Evolutionary conservation across 2,113 vertebrate genomes (phyloP).

Genomic region (Neofelis nebulosa): DNA sequence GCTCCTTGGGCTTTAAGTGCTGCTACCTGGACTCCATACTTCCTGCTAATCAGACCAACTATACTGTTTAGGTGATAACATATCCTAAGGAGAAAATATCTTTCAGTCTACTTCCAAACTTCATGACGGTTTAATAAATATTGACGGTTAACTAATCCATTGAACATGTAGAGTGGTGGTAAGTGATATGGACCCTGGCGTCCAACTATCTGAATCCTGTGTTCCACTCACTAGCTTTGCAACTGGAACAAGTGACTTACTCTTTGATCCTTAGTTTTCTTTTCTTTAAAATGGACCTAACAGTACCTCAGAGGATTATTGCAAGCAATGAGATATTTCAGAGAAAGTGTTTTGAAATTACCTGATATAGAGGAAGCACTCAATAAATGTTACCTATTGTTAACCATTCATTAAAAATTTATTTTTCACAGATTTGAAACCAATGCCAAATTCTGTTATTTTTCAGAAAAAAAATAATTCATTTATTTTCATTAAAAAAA

Average conservation of each 20-base stretch:
- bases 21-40: not conserved
- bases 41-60: not conserved
- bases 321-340: not conserved
- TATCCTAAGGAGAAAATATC: not conserved
- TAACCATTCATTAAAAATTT: not conserved
- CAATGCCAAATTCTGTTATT: not conserved
- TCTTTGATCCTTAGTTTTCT: not conserved
- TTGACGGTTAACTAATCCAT: not conserved
- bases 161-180: not conserved
- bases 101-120: not conserved
- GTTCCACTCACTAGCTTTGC: not conserved
- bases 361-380: not conserved
- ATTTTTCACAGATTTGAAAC: not conserved
- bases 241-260: not conserved
- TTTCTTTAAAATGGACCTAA: not conserved
- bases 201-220: not conserved
- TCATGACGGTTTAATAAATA: not conserved
- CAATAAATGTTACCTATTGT: not conserved
- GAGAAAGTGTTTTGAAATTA: not conserved
- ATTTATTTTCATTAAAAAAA: not conserved
- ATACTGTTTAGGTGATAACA: not conserved
- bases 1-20: not conserved
- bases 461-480: not conserved
- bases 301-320: not conserved
- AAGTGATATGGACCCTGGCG: not conserved